Percentiles rank a stretch among this genome's conserved stretches.
Conservation (phyloP, 2,797 vertebrate genomes). For the Anisognathus igniventris region DNA sequence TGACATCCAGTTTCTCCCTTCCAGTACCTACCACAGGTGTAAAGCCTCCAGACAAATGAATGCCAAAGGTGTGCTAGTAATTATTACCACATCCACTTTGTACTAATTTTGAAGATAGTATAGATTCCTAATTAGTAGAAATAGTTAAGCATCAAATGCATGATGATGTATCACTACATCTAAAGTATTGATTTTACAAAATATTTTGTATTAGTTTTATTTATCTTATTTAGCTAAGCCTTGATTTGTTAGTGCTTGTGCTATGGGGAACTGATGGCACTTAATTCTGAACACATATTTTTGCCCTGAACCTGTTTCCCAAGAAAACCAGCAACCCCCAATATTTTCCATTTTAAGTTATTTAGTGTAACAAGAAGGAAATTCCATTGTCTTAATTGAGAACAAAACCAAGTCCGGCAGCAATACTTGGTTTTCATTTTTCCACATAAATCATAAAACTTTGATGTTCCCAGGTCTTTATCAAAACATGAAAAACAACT, state of each 20-base stretch:
- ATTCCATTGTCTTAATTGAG: neutral
- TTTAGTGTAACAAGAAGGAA: neutral
- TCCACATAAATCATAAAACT: neutral
- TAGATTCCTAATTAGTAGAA: conserved; percentile 15
- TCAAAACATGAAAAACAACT: neutral
- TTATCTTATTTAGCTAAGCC: conserved; percentile 11
- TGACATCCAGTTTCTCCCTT: neutral
- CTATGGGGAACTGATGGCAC: neutral
- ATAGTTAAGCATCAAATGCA: conserved; percentile 38
- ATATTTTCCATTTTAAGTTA: neutral
- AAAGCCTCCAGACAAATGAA: neutral
- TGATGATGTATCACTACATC: neutral
- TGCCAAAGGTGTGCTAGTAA: neutral
- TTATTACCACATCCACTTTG: neutral
- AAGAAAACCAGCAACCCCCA: neutral
- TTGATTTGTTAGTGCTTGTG: neutral
- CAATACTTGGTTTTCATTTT: neutral
- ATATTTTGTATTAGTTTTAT: neutral
- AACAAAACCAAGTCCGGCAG: neutral
- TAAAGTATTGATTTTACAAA: neutral
- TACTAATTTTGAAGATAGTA: neutral
- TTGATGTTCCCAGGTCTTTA: neutral
- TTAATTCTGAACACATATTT: neutral
- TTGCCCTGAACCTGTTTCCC: neutral
- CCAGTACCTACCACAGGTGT: neutral